phyloP scores from a whole-genome alignment of 1,140 invertebrate species.

The Drosophila kurseongensis region DNA sequence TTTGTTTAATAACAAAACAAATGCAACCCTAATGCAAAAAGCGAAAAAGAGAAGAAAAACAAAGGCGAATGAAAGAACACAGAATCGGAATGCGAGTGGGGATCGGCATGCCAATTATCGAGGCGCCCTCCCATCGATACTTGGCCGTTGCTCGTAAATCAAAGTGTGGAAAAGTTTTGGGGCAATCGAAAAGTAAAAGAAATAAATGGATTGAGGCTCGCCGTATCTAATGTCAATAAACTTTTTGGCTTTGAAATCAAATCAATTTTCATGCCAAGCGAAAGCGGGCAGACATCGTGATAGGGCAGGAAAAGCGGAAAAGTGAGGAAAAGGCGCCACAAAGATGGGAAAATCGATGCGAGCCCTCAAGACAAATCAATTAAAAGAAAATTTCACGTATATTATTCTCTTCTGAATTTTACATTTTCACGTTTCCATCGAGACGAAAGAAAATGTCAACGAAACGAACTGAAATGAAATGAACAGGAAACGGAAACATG shows the following conservation, averaged over 20 bases:
- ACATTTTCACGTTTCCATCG: slow-evolving; percentile 19
- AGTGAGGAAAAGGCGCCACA: neutral
- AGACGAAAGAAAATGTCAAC: slow-evolving; percentile 41
- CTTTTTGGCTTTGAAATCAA: slow-evolving; percentile 68
- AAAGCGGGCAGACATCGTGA: slow-evolving; percentile 30
- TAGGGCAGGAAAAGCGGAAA: slow-evolving; percentile 5
- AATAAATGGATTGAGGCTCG: slow-evolving; percentile 25
- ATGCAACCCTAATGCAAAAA: slow-evolving; percentile 34
- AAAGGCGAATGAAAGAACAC: slow-evolving; percentile 27
- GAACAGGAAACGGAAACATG: slow-evolving; percentile 57
- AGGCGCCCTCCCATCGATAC: slow-evolving; percentile 34
- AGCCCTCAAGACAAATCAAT: slow-evolving; percentile 73
- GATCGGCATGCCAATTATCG: slow-evolving; percentile 56
- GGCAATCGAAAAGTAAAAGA: slow-evolving; percentile 23
- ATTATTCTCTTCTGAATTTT: slow-evolving; percentile 17
- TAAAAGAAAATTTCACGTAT: slow-evolving; percentile 42
- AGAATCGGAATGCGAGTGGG: slow-evolving; percentile 34
- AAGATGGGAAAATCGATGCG: slow-evolving; percentile 51
- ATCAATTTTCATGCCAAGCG: slow-evolving; percentile 63
- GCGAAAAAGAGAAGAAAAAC: neutral
- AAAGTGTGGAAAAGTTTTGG: slow-evolving; percentile 68
- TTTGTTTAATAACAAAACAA: slow-evolving; percentile 66
- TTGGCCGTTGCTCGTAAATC: slow-evolving; percentile 37
- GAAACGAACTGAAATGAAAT: slow-evolving; percentile 22
- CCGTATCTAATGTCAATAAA: slow-evolving; percentile 77